phyloP scores from a whole-genome alignment of 2,797 vertebrate genomes.

The Urosaurus nigricauda region DNA sequence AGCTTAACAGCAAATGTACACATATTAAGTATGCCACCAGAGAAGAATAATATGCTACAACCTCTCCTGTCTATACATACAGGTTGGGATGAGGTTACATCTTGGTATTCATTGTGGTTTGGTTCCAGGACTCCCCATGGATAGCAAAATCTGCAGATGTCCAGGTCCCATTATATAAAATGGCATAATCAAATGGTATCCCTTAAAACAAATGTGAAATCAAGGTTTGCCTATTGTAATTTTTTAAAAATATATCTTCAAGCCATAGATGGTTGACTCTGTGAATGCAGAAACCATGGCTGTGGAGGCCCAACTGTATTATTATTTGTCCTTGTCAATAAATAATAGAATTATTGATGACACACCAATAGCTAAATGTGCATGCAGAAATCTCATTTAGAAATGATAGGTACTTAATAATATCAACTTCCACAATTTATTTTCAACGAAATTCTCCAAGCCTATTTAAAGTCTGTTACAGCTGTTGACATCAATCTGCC shows the following conservation, averaged over 20 bases:
- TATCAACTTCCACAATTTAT: slow-evolving; percentile 72
- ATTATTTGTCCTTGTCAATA: slow-evolving; percentile 22
- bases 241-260: no score
- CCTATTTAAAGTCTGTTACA: slow-evolving; percentile 73
- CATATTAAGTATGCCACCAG: neutral
- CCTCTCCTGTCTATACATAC: neutral
- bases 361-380: slow-evolving; percentile 57
- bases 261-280: no score
- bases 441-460: slow-evolving; percentile 72
- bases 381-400: slow-evolving; percentile 69
- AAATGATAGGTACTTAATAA: slow-evolving; percentile 69
- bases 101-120: no score
- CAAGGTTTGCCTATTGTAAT: no score
- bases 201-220: no score
- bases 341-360: slow-evolving; percentile 53
- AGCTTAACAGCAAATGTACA: neutral
- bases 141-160: no score
- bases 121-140: no score
- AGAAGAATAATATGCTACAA: neutral
- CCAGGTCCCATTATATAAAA: no score
- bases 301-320: no score
- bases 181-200: no score
- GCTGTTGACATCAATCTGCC: slow-evolving; percentile 72
- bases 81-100: neutral
- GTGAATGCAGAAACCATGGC: no score